These are phyloP conservation scores for Carcharodon carcharias DNA, from an alignment of 2,797 vertebrate species.

Conservation along the genomic window DNA sequence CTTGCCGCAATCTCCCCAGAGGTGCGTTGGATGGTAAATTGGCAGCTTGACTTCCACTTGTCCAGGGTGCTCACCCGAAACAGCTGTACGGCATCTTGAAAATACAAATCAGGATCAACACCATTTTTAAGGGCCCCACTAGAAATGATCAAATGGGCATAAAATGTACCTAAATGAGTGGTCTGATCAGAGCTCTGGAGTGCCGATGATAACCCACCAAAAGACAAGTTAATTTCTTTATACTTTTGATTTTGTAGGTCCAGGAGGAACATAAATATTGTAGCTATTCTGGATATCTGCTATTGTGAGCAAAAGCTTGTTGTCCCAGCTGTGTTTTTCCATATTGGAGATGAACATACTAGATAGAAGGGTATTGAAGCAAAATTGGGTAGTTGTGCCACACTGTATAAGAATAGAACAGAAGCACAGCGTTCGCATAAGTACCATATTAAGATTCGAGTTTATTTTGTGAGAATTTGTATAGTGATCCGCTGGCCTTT, in stretches of 20 bases:
- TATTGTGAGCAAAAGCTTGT: neutral
- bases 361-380: neutral
- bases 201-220: too few relatives aligned
- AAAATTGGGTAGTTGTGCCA: too few relatives aligned
- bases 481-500: neutral
- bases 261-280: neutral
- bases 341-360: neutral
- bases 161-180: neutral
- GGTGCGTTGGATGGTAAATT: neutral
- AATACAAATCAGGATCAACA: neutral
- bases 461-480: too few relatives aligned
- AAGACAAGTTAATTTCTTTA: too few relatives aligned
- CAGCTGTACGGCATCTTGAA: too few relatives aligned
- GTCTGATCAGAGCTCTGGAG: neutral
- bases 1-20: neutral
- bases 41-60: neutral
- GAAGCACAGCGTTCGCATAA: neutral
- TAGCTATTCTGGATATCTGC: neutral
- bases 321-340: neutral
- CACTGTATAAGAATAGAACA: neutral
- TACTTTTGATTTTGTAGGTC: neutral
- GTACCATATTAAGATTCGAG: neutral
- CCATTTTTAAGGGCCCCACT: neutral
- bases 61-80: neutral
- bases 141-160: neutral